phyloP scores from a whole-genome alignment of 2,113 vertebrate species.

The Merops nubicus region DNA sequence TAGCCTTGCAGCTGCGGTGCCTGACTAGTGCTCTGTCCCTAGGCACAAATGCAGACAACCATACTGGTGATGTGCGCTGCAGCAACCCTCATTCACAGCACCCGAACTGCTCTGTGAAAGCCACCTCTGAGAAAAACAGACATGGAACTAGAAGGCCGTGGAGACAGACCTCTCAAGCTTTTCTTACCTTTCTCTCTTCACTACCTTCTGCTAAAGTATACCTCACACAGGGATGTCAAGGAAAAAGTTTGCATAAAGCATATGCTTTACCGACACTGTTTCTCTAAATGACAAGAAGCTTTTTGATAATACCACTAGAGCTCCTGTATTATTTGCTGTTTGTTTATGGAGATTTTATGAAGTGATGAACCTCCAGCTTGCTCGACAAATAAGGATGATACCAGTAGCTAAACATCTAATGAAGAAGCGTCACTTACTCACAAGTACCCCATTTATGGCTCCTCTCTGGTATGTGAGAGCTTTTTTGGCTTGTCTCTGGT shows the following conservation, averaged over 20 bases:
- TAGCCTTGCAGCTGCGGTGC: not conserved
- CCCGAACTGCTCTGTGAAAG: not conserved
- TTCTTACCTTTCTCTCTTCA: not conserved
- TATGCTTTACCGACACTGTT: not conserved
- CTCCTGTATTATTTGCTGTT: not conserved
- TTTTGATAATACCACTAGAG: not conserved
- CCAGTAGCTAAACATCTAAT: not conserved
- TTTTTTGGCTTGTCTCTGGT: no score
- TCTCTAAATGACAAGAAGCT: not conserved
- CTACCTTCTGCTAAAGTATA: not conserved
- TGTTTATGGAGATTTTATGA: not conserved
- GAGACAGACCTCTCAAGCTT: not conserved
- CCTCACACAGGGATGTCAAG: not conserved
- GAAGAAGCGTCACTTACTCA: not conserved
- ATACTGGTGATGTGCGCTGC: accelerated
- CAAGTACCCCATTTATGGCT: not conserved
- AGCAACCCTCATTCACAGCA: no score
- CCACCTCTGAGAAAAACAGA: not conserved
- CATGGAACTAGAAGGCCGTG: not conserved
- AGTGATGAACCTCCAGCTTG: not conserved
- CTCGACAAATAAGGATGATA: not conserved
- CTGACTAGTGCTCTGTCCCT: not conserved
- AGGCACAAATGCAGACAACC: not conserved
- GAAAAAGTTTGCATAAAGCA: not conserved
- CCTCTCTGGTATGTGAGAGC: not conserved